Conservation (phyloP, 2,888 invertebrate species). For the Antheraea assamensis region DNA sequence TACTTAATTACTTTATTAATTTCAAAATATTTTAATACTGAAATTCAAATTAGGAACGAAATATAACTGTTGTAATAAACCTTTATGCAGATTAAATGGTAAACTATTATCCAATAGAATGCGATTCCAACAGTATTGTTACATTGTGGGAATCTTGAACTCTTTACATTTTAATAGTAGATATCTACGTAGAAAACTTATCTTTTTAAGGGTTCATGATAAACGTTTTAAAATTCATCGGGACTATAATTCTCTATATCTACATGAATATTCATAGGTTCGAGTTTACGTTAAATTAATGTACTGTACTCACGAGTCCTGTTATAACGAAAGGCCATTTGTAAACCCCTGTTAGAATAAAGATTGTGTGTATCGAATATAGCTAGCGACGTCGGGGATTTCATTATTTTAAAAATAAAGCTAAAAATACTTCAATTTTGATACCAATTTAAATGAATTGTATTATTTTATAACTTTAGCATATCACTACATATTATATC, state of each 20-base stretch:
- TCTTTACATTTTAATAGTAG: slow-evolving; percentile 19
- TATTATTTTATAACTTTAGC: neutral
- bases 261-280: slow-evolving; percentile 63
- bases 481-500: neutral
- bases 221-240: slow-evolving; percentile 42
- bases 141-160: slow-evolving; percentile 22
- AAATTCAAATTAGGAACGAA: neutral
- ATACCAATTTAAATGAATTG: neutral
- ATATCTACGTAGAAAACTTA: slow-evolving; percentile 32
- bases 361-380: slow-evolving; percentile 39
- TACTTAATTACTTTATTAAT: too few relatives aligned
- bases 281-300: slow-evolving; percentile 57
- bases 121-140: slow-evolving; percentile 13
- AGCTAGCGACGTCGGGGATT: slow-evolving; percentile 6
- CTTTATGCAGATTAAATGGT: neutral
- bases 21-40: too few relatives aligned
- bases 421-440: neutral
- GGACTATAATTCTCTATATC: slow-evolving; percentile 50
- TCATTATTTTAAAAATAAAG: slow-evolving; percentile 24
- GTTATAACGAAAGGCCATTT: slow-evolving; percentile 49
- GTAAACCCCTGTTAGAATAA: slow-evolving; percentile 36
- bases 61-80: neutral
- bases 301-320: slow-evolving; percentile 36
- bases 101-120: neutral
- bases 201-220: slow-evolving; percentile 45